Base-by-base conservation (phyloP, 2,113 vertebrate genomes). In the Coregonus clupeaformis region DNA sequence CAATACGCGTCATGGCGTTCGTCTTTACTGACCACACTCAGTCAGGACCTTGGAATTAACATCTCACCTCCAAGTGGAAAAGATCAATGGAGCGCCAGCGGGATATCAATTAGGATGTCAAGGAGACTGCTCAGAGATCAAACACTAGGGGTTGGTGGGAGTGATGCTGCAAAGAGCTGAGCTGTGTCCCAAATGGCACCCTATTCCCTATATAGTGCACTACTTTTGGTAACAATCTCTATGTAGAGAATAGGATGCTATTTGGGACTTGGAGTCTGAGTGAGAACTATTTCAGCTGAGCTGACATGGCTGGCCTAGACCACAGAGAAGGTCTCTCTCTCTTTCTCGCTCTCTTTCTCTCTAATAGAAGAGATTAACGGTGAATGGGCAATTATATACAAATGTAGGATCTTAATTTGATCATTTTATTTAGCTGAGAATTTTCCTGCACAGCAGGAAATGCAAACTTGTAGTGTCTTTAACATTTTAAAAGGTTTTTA, bases 1-100 rank as follows among this genome's bases (percentile, higher is more conserved):
- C 27, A 66, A 66, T 6, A 32, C 1, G 29, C 22, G 14, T 36
- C 27, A 32, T 66, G 11, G 36, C 12, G 32, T 20, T 16, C 3
- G 36, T 68, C 36, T 60, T 60, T 5, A 12, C 57, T 62, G 4
- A n/a, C 71, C 32, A 11, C 57, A 36, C 4, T 62, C 18, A 36
- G 57, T 72, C 70, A 72, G n/a, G 57, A 62, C 71, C 55, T 22
- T 24, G 30, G 57, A 42, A 63, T 72, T 72, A 72, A 36, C 71
- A 45, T 16, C 30, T 62, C 71, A 62, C 55, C 71, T 72, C 64
- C 25, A 67, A 47, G 29, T 30, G 64, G 69, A 29, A 20, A 29
- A 62, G 11, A 47, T 59, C 24, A 72, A 60, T 9, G 57, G 29
- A 60, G 55, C 60, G 14, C 47, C 55, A 45, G 22, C 22, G 22